Base-by-base conservation (phyloP, 2,113 vertebrate species). In the Anoplopoma fimbria region DNA sequence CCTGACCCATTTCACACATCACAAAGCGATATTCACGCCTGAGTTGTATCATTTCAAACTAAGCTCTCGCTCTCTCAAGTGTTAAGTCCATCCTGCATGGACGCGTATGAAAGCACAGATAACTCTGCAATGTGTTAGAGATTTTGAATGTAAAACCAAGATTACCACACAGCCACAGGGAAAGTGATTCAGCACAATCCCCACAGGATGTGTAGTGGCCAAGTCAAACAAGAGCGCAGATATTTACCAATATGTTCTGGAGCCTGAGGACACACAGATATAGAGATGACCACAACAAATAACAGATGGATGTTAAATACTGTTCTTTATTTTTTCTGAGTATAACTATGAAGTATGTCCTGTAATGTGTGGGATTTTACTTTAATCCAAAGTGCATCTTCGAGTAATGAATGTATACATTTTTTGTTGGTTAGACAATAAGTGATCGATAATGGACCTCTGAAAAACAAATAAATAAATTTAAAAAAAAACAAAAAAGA, bases 121-220 rank as follows among this genome's bases (percentile, higher is more conserved):
- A 85, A 77, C 77, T 85, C 79, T 83, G 85, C 90, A 94, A 93
- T 91, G 91, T 93, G 90, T 93, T 92, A 73, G 82, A 92, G 90
- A 91, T 91, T 93, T 93, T 74, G 29, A 89, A 85, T 86, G 82
- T 86, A 89, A 94, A 91, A 91, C 87, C 68, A 49, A 89, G 91
- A 92, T 93, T 91, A 95, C 89, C 82, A 86, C 77, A 87, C 81
- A 85, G 85, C 88, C 87, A 85, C 87, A 76, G 71, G 84, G 86
- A 69, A 53, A 83, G 61, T 86, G 91, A 90, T 93, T 88, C 85
- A 76, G 69, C 74, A 71, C 80, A 87, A 87, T 91, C 90, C 78
- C 80, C 76, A 80, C 87, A 92, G 91, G 89, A 92, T 90, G 85
- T 83, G 83, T 86, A 62, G 72, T 29, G 21, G 87, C 91, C 93